Evolutionary conservation across 1,140 invertebrate species (phyloP), one percentile per base, ranked within the genome.

Genomic region (Drosophila subpulchrella): DNA sequence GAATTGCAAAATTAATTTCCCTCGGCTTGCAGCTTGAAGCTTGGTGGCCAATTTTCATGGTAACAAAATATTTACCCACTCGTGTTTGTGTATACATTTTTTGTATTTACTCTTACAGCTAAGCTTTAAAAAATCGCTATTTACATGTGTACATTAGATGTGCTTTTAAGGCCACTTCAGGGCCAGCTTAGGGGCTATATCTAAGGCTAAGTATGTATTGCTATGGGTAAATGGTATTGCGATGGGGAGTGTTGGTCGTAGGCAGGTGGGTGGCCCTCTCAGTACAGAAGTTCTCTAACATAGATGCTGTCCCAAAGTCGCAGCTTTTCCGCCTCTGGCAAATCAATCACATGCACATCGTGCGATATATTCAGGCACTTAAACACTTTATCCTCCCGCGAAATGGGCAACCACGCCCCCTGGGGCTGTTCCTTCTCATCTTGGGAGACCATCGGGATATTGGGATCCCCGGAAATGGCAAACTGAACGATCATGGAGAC

Each of bases 301-400:
- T 92, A 92, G 72, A 91, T 76, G 53, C 89, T 80, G 61, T 93
- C 91, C 93, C 93, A 94, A 54, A 93, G 85, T 44, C 85, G 62
- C 62, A 93, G 81, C 61, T 93, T 92, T 17, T 93, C 91, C n/a
- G 67, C 73, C 72, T 93, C 93, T 0, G 93, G 93, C 78, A 93
- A 91, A 48, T 92, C 90, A 61, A 92, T 91, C 57, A 91, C 78
- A 39, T 77, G 83, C 48, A 94, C 74, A 20, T 93, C 89, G 53
- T 93, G 75, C 30, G 90, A 92, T 63, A 94, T 93, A 59, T 94
- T 92, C 20, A 94, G 76, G 75, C 93, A 93, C 66, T 93, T 88
- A 39, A 93, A 91, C 8, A 81, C 66, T 48, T 48, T 48, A 65
- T 85, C 78, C 44, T 85, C 56, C 8, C 68, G 60, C 24, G 76